phyloP scores from a whole-genome alignment of 1,140 invertebrate genomes.

The Coenobita brevimanus region DNA sequence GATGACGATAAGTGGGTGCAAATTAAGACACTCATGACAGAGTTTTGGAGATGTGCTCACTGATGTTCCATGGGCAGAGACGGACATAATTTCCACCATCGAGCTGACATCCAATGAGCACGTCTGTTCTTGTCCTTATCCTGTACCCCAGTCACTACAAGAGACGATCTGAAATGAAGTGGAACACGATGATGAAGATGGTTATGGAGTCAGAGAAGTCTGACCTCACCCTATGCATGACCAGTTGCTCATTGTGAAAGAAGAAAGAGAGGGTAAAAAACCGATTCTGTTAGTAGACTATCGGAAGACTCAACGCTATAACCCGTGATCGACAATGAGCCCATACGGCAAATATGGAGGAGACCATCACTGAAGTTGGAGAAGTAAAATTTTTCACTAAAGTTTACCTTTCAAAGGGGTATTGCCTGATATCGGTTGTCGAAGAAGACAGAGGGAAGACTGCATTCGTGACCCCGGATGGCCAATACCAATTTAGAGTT shows the following conservation, averaged over 20 bases:
- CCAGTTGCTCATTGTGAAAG: neutral
- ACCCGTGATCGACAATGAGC: neutral
- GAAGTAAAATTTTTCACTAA: neutral
- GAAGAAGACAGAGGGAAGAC: neutral
- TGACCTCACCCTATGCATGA: neutral
- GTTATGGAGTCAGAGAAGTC: neutral
- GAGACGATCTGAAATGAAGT: neutral
- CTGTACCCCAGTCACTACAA: neutral
- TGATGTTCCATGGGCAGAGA: no score
- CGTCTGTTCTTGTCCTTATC: neutral
- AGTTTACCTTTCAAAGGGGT: neutral
- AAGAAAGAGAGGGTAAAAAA: neutral
- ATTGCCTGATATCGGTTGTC: neutral
- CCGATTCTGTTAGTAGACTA: neutral
- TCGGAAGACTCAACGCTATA: neutral
- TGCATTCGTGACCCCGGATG: neutral
- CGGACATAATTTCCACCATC: neutral
- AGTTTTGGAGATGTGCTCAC: no score
- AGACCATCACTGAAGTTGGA: neutral
- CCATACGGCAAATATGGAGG: neutral
- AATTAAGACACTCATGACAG: no score
- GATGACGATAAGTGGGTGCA: no score
- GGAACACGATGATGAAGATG: neutral
- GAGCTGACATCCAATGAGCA: neutral
- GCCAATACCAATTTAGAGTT: constrained; percentile 2